Evolutionary conservation across 1,140 invertebrate species (phyloP).

Genomic region (Zaprionus ornatus): DNA sequence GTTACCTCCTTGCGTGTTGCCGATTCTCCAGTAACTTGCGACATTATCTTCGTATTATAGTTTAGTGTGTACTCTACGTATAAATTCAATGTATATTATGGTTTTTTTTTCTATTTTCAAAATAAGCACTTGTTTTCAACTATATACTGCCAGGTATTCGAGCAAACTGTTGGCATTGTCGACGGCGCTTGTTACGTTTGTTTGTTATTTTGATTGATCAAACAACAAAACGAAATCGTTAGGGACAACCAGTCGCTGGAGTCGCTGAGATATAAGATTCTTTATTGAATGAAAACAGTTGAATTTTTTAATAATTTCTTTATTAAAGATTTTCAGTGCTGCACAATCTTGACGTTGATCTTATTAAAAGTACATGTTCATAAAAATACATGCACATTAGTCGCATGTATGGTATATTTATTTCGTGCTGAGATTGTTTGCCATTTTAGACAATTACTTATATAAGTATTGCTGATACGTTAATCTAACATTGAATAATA

Average conservation of each 20-base stretch:
- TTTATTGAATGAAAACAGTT: background rate
- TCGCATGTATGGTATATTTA: slow-evolving; percentile 15
- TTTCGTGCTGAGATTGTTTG: slow-evolving; percentile 33
- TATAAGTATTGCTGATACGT: background rate
- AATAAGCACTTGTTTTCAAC: slow-evolving; percentile 13
- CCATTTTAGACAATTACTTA: slow-evolving; percentile 25
- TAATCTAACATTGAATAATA: slow-evolving; percentile 40
- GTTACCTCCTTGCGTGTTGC: slow-evolving; percentile 58
- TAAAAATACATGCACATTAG: slow-evolving; percentile 44
- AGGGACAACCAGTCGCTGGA: slow-evolving; percentile 27
- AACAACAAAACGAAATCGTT: slow-evolving; percentile 43
- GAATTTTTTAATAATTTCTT: slow-evolving; percentile 54
- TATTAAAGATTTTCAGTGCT: slow-evolving; percentile 63
- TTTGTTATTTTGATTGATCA: slow-evolving; percentile 50
- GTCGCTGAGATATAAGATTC: background rate
- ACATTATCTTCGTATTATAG: slow-evolving; percentile 30
- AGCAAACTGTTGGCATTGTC: slow-evolving; percentile 24
- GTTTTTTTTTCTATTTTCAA: slow-evolving; percentile 1
- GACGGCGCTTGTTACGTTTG: slow-evolving; percentile 42
- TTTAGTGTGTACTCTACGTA: background rate
- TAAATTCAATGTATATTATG: slow-evolving; percentile 8
- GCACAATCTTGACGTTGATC: slow-evolving; percentile 54
- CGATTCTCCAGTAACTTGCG: background rate
- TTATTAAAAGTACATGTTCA: slow-evolving; percentile 38
- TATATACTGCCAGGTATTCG: slow-evolving; percentile 5